phyloP scores from a whole-genome alignment of 92 coral and sea anemone species.

The Actinostola sp. region DNA sequence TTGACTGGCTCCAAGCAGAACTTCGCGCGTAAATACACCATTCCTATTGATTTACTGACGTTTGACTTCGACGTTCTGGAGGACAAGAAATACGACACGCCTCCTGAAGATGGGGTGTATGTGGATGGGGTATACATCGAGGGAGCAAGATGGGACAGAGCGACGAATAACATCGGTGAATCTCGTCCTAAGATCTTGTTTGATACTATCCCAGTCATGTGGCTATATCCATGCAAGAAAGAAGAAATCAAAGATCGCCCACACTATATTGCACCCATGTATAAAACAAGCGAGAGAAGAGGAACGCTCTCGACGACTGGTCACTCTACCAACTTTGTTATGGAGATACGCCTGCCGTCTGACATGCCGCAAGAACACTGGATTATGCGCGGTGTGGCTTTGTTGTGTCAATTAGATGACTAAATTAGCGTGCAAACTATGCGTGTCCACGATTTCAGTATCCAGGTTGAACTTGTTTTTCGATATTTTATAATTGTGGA shows the following conservation, averaged over 20 bases:
- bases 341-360: conserved; percentile 99
- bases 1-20: conserved; percentile 98
- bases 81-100: conserved; percentile 83
- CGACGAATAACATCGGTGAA: conserved; percentile 81
- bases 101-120: conserved; percentile 98
- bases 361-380: conserved; percentile 99
- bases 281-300: conserved; percentile 97
- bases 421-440: conserved; percentile 17
- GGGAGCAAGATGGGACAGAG: conserved; percentile 97
- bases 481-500: too few relatives aligned
- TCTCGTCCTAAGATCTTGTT: conserved; percentile 86
- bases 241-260: conserved; percentile 85
- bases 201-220: conserved; percentile 91
- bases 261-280: conserved; percentile 94
- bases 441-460: not conserved
- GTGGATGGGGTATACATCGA: conserved; percentile 95
- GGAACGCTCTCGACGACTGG: conserved; percentile 99
- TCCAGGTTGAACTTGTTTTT: not conserved
- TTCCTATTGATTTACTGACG: conserved; percentile 91
- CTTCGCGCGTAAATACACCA: conserved; percentile 96
- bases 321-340: conserved; percentile 98
- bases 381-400: conserved; percentile 99
- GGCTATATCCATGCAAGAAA: conserved; percentile 96
- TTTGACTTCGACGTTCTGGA: conserved; percentile 93
- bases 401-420: conserved; percentile 96